Percentiles rank a stretch among this genome's conserved stretches.
These are phyloP conservation scores for Torymus aiolomorphi DNA, from an alignment of 2,888 invertebrate genomes.

Conservation along the genomic window DNA sequence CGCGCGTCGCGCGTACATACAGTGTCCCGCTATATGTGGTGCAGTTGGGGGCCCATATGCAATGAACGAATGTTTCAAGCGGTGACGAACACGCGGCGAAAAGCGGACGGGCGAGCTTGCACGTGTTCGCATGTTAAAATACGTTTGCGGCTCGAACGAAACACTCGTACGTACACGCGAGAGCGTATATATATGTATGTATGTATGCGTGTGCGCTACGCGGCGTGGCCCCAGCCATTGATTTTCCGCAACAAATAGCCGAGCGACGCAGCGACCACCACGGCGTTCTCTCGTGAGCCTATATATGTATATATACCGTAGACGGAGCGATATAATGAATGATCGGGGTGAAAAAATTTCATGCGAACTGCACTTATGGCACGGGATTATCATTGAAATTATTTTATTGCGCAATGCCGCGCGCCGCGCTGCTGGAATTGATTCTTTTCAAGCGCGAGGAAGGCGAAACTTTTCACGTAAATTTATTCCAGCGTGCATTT, in stretches of 20 bases:
- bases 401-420: constrained; percentile 25
- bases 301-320: neutral
- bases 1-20: too few species aligned
- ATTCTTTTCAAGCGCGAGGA: neutral
- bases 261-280: neutral
- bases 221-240: constrained; percentile 18
- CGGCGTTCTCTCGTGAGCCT: too few species aligned
- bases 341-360: constrained; percentile 8
- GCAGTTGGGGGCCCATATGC: too few species aligned
- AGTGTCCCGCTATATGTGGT: too few species aligned
- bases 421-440: neutral
- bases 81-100: neutral
- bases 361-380: constrained; percentile 8
- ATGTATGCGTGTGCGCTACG: neutral
- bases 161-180: too few species aligned
- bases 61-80: neutral
- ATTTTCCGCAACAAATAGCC: constrained; percentile 26
- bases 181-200: too few species aligned
- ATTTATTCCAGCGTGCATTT: constrained; percentile 21
- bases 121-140: constrained; percentile 38
- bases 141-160: neutral
- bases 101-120: neutral
- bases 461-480: constrained; percentile 6
- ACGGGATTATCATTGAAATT: constrained; percentile 26
- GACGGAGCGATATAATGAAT: constrained; percentile 18